Conservation (phyloP, 2,797 vertebrate species). For the Lagodon rhomboides region DNA sequence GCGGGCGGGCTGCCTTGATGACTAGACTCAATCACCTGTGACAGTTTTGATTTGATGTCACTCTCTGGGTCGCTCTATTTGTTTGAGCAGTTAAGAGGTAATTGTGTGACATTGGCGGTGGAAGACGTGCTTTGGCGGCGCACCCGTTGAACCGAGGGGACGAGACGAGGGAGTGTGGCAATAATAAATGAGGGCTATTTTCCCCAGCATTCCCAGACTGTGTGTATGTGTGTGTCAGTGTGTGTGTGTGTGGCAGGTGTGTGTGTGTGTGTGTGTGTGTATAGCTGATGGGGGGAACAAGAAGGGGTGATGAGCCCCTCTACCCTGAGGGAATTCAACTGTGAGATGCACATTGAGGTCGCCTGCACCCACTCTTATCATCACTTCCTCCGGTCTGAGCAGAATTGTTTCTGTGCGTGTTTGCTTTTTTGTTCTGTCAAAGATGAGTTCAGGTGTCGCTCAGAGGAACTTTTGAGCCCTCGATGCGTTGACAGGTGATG, state of each 20-base stretch:
- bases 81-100: conserved; percentile 99
- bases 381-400: conserved; percentile 68
- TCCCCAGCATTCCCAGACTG: conserved; percentile 78
- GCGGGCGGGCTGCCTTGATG: conserved; percentile 89
- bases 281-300: conserved; percentile 65
- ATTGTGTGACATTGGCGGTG: conserved; percentile 98
- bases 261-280: conserved; percentile 50
- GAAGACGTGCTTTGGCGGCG: conserved; percentile 87
- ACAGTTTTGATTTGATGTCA: conserved; percentile 99
- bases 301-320: conserved; percentile 79
- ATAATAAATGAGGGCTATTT: conserved; percentile 92
- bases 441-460: conserved; percentile 56
- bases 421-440: conserved; percentile 31
- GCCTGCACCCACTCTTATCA: conserved; percentile 69
- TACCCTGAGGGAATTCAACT: conserved; percentile 81
- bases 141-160: conserved; percentile 85
- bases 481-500: conserved; percentile 25
- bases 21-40: conserved; percentile 99
- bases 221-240: conserved; percentile 47
- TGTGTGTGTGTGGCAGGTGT: conserved; percentile 36
- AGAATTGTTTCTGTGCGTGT: conserved; percentile 64
- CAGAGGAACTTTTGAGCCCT: conserved; percentile 37
- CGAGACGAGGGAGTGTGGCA: conserved; percentile 83
- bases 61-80: conserved; percentile 97
- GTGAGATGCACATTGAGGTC: conserved; percentile 83